phyloP scores from a whole-genome alignment of 2,888 invertebrate genomes.

The Eilema caniola region DNA sequence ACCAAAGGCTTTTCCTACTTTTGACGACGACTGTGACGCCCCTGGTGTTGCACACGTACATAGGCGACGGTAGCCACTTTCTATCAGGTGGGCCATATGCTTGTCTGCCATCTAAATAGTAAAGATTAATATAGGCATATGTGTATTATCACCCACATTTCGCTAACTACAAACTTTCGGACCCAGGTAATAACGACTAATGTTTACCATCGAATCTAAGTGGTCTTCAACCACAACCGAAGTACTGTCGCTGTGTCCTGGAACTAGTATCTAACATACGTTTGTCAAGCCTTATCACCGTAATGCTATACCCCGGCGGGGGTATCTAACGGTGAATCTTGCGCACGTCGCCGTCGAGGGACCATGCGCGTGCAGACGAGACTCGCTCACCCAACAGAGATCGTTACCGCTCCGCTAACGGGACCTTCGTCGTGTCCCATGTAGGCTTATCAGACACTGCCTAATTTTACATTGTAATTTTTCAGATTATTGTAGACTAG shows the following conservation, averaged over 20 bases:
- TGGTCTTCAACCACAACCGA: background rate
- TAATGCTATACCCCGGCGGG: constrained; percentile 32
- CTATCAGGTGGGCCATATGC: too few species aligned
- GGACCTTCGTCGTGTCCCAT: constrained; percentile 23
- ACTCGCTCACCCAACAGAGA: constrained; percentile 51
- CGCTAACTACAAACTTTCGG: too few species aligned
- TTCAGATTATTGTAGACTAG: background rate
- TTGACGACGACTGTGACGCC: too few species aligned
- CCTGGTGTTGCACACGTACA: too few species aligned
- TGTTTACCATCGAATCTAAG: too few species aligned
- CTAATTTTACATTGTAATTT: constrained; percentile 14
- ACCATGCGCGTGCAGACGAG: constrained; percentile 51
- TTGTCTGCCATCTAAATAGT: too few species aligned
- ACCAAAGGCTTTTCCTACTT: too few species aligned
- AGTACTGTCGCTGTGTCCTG: background rate
- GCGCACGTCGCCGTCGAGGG: constrained; percentile 69
- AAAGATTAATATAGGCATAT: too few species aligned
- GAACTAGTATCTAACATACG: background rate
- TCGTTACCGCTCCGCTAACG: constrained; percentile 33
- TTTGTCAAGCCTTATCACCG: constrained; percentile 30
- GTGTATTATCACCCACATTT: too few species aligned
- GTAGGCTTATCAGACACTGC: constrained; percentile 12
- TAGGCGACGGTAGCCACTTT: too few species aligned
- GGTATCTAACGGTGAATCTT: constrained; percentile 67
- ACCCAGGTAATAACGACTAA: too few species aligned